Evolutionary conservation across 2,113 vertebrate genomes (phyloP), one percentile per base, ranked within the genome.

Genomic region (Hypocryptadius cinnamomeus): DNA sequence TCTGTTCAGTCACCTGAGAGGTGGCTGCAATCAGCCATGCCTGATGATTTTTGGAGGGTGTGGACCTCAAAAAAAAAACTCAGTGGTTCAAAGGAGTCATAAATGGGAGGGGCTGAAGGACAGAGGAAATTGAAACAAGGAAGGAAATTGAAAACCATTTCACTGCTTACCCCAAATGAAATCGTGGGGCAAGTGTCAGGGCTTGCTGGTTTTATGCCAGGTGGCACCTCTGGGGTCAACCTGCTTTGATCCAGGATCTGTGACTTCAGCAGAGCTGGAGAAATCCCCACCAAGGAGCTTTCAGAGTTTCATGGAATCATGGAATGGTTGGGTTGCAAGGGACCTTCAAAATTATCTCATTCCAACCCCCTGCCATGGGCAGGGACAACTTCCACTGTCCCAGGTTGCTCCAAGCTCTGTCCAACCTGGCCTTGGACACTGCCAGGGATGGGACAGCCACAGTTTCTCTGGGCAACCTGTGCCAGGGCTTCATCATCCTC

Each of bases 291-390:
- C 31, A 15, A 30, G 28, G 85, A 45, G 19, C 5, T 33, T 28
- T 22, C n/a, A 39, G 18, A 24, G 44, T 33, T 88, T 44, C 77
- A 28, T 13, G 33, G 48, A 83, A 42, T 20, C 18, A 13, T 22
- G 27, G 63, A 45, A 61, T 23, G 40, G 24, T 31, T 68, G n/a
- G 9, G 30, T 54, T 25, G 21, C 4, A 47, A 54, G 7, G 6
- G 2, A 13, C 4, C 7, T 31, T 11, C 27, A 54, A 40, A 30
- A 23, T 61, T 0, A 27, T 54, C 15, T 7, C 2, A 0, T 76
- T 47, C 45, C n/a, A 22, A 4, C 2, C 14, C 14, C 23, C 11
- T 3, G 16, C 3, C n/a, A 22, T 27, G 6, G 24, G 3, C n/a
- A 68, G 11, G 24, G 53, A 19, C 17, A 1, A 2, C 3, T 76